Evolutionary conservation across 2,888 invertebrate species (phyloP).

Genomic region (Chromoteleia sp.): DNA sequence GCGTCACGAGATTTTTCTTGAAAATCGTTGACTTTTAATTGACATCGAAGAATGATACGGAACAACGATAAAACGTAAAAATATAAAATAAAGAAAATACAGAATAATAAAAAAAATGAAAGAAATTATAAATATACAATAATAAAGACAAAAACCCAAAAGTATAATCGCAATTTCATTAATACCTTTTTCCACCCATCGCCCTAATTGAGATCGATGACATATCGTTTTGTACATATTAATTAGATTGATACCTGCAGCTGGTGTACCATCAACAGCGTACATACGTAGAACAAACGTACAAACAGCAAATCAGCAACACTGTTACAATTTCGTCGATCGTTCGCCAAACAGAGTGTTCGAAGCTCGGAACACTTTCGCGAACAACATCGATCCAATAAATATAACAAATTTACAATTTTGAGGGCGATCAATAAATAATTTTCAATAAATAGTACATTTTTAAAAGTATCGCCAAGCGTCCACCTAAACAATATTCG

Average conservation of each 20-base stretch:
- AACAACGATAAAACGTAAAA: no score
- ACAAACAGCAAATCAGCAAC: no score
- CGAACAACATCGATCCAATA: slow-evolving; percentile 26
- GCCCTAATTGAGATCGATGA: slow-evolving; percentile 8
- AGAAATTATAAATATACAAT: background rate
- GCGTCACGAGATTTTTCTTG: slow-evolving; percentile 51
- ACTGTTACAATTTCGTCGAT: background rate
- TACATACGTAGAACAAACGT: no score
- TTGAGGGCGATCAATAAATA: slow-evolving; percentile 47
- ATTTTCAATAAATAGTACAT: slow-evolving; percentile 57
- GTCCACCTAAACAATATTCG: slow-evolving; percentile 3
- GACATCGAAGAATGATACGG: slow-evolving; percentile 30
- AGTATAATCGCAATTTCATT: background rate
- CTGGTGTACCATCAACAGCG: no score
- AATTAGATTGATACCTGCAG: no score
- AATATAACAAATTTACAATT: slow-evolving; percentile 48
- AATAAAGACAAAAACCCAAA: background rate
- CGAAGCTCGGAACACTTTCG: slow-evolving; percentile 7
- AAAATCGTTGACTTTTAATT: slow-evolving; percentile 31
- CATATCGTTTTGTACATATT: no score
- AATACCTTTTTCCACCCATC: slow-evolving; percentile 17
- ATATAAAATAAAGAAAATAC: slow-evolving; percentile 7
- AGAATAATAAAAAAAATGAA: slow-evolving; percentile 15
- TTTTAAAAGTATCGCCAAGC: slow-evolving; percentile 8
- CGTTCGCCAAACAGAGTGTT: background rate